Percentiles rank a stretch among this genome's conserved stretches.
Evolutionary conservation across 1,140 invertebrate genomes (phyloP).

Genomic region (Latrodectus geometricus): DNA sequence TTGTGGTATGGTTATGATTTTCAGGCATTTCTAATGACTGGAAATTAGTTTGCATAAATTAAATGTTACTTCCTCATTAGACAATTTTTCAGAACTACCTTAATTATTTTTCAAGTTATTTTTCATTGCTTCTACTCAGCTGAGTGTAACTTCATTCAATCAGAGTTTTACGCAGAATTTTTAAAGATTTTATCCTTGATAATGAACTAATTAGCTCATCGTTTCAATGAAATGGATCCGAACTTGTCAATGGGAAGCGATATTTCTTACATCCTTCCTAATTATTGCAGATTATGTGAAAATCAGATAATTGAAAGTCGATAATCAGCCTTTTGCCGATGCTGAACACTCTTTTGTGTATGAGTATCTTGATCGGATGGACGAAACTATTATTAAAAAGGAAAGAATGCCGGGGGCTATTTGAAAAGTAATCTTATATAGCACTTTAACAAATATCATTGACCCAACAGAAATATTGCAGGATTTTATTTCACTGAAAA

Average conservation of each 20-base stretch:
- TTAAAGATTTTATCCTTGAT: too few species aligned
- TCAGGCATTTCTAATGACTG: too few species aligned
- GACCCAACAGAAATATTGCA: constrained; percentile 3
- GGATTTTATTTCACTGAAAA: constrained; percentile 8
- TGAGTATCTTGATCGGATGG: neutral
- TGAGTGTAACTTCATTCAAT: too few species aligned
- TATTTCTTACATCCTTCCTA: neutral
- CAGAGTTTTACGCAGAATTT: too few species aligned
- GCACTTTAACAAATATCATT: neutral
- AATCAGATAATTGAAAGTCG: constrained; percentile 32
- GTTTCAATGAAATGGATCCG: too few species aligned
- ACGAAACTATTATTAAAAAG: neutral
- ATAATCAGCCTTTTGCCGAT: constrained; percentile 22
- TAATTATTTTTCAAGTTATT: too few species aligned
- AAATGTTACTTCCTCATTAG: too few species aligned
- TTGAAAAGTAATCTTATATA: neutral
- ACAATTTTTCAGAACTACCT: too few species aligned
- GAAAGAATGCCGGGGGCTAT: neutral
- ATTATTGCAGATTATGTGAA: neutral
- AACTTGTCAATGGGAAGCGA: neutral
- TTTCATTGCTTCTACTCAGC: too few species aligned
- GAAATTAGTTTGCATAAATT: too few species aligned
- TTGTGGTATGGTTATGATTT: too few species aligned
- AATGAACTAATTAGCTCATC: too few species aligned
- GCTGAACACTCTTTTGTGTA: constrained; percentile 4